Evolutionary conservation across 2,113 vertebrate genomes (phyloP).

Genomic region (Ochotona princeps): DNA sequence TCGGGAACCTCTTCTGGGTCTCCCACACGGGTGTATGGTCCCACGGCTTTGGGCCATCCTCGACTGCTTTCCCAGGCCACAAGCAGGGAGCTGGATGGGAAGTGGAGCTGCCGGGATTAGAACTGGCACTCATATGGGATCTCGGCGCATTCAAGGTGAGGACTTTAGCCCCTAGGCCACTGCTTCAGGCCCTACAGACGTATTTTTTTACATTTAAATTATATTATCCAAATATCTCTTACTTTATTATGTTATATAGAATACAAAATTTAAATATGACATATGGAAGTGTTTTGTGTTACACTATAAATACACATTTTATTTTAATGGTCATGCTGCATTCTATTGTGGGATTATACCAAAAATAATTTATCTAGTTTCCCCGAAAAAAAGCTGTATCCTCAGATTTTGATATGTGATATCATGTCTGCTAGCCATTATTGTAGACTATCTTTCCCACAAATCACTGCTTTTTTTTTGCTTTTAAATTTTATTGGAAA

Average conservation of each 20-base stretch:
- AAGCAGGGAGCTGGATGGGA: too few species aligned
- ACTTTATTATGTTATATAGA: not conserved
- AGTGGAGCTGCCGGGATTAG: too few species aligned
- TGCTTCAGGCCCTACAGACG: too few species aligned
- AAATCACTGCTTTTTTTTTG: not conserved
- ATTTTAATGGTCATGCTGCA: not conserved
- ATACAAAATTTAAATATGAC: not conserved
- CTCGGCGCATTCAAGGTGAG: too few species aligned
- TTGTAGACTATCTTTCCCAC: not conserved
- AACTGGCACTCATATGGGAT: too few species aligned
- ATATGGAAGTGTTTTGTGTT: not conserved
- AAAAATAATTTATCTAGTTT: not conserved
- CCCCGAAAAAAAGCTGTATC: not conserved
- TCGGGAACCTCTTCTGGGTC: too few species aligned
- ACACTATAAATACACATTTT: not conserved
- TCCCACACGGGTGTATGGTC: too few species aligned
- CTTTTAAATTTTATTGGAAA: too few species aligned
- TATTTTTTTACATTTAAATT: not conserved
- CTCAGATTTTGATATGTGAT: not conserved
- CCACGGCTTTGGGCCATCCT: too few species aligned
- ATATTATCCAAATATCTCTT: not conserved
- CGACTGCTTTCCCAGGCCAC: too few species aligned
- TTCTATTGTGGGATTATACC: not conserved
- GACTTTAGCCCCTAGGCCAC: too few species aligned
- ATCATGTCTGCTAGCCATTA: not conserved